A percentile compares a stretch with the other conserved stretches of the same genome.
These are phyloP conservation scores for human DNA, from an alignment of 2,113 vertebrate species.

Conservation along the genomic window DNA sequence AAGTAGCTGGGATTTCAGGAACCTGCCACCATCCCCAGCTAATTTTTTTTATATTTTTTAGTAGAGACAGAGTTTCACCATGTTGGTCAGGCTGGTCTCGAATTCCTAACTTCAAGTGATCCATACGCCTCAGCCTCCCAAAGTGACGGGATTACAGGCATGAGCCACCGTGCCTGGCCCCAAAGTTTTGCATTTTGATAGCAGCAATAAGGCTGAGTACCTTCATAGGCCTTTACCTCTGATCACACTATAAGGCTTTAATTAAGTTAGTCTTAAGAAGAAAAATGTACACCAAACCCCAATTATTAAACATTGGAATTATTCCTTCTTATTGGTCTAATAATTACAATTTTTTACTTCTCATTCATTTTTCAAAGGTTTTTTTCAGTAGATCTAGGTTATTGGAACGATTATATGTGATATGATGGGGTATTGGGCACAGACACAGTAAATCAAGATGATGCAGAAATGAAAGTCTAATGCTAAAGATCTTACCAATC, in stretches of 20 bases:
- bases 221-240: not conserved
- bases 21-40: too few species aligned
- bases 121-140: too few species aligned
- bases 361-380: slow-evolving; percentile 25
- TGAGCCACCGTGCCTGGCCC: too few species aligned
- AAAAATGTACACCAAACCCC: not conserved
- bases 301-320: not conserved
- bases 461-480: not conserved
- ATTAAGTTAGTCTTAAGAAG: not conserved
- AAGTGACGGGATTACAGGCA: too few species aligned
- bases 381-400: not conserved
- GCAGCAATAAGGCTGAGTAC: not conserved
- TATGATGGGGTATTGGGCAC: not conserved
- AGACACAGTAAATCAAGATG: not conserved
- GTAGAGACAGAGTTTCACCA: too few species aligned
- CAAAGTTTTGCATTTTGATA: not conserved
- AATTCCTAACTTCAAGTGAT: too few species aligned
- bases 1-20: too few species aligned
- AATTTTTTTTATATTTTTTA: too few species aligned
- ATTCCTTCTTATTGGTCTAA: slow-evolving; percentile 18
- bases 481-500: not conserved
- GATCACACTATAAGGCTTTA: not conserved
- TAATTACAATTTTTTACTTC: not conserved
- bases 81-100: too few species aligned
- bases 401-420: not conserved